Base-by-base conservation (phyloP, 2,888 invertebrate species). In the Drosophila dives region DNA sequence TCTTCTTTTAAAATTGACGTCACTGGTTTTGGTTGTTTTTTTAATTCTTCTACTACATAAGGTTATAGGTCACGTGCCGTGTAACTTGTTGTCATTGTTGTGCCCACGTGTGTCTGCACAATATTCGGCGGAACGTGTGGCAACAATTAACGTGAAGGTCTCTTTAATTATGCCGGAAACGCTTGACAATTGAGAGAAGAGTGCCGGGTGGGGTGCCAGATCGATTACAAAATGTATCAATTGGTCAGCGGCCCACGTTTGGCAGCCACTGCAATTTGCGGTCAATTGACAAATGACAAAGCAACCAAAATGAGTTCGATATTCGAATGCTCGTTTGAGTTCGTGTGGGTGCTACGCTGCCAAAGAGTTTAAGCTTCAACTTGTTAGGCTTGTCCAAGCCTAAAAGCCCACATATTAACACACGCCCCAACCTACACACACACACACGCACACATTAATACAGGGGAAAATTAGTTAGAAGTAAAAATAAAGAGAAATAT, bases 141-240 rank as follows among this genome's bases (percentile, higher is more conserved):
- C 83, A 83, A 85, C 85, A 85, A 85, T 85, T 85, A 85, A 80
- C 72, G 45, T 26, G 75, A 75, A 75, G 83, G 81, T 68, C 80
- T 74, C 45, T 72, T 77, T 85, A 84, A 88, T 86, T 85, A 83
- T 72, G 66, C 85, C 85, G 85, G 85, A 85, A 83, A 75, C 77
- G 74, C 64, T 70, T 67, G 76, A 71, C 76, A 79, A 78, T 79
- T 72, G 65, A 72, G 54, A 32, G 49, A 42, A 38, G 29, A 32
- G 58, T 2, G 15, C 23, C 34, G 26, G 23, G 38, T 32, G 45
- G 36, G 8, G 2, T 26, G 32, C n/a, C 23, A 53, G 63, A 76
- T 78, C 78, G 72, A 79, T 79, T 72, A 83, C 85, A 81, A 85
- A 77, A 72, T 88, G 75, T 85, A 85, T 83, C 88, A 85, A 85